Percentiles rank a stretch among this genome's conserved stretches.
phyloP scores from a whole-genome alignment of 2,888 invertebrate genomes.

The Entomobrya multifasciata region DNA sequence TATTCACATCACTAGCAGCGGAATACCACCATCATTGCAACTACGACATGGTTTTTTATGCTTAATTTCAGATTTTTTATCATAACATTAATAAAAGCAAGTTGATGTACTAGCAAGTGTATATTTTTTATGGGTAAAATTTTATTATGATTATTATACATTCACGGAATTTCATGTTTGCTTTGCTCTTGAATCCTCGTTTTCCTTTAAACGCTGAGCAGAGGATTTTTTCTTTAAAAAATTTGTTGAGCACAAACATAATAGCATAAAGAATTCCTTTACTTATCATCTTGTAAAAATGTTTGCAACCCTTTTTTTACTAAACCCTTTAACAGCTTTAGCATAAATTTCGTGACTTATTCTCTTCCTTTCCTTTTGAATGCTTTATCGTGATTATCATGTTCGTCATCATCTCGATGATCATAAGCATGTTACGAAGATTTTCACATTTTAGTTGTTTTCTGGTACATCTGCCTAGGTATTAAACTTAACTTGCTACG shows the following conservation, averaged over 20 bases:
- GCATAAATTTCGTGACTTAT: conserved; percentile 36
- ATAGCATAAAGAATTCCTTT: too few species aligned
- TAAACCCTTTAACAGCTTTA: conserved; percentile 24
- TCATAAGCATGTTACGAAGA: not conserved
- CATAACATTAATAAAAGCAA: not conserved
- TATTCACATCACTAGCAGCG: not conserved
- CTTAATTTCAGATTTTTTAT: conserved; percentile 11
- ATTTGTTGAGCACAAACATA: too few species aligned
- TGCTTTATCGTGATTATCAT: not conserved
- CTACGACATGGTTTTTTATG: not conserved
- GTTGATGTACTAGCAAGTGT: not conserved
- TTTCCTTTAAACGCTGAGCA: conserved; percentile 12
- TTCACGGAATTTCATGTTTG: conserved; percentile 38
- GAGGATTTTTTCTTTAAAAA: too few species aligned
- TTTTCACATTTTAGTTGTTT: conserved; percentile 36
- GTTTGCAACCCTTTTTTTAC: not conserved
- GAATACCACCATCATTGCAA: not conserved
- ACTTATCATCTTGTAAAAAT: not conserved
- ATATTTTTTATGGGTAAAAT: conserved; percentile 13
- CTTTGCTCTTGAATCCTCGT: conserved; percentile 32
- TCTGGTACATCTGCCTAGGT: conserved; percentile 24
- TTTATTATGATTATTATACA: conserved; percentile 2
- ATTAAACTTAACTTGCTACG: too few species aligned
- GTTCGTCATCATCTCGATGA: not conserved
- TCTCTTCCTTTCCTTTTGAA: not conserved